These are phyloP conservation scores for Percopsis omiscomaycus DNA, from an alignment of 2,797 vertebrate species.

Conservation along the genomic window DNA sequence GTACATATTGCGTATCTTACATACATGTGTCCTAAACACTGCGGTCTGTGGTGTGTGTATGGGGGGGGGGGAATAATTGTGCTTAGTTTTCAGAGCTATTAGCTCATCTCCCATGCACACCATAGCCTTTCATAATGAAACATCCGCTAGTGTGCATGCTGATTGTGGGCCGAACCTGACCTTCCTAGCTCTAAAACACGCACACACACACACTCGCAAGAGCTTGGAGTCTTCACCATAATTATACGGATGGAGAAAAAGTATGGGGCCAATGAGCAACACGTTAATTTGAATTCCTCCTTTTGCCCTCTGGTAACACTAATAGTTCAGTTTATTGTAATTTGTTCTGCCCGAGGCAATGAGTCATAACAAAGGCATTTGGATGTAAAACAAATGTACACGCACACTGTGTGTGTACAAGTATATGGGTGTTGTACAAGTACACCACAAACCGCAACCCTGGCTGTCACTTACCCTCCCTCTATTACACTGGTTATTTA, in stretches of 20 bases:
- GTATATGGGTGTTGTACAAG: background rate
- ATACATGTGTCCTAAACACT: conserved; percentile 6
- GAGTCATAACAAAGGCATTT: conserved; percentile 64
- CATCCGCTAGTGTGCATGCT: conserved; percentile 24
- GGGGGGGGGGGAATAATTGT: conserved; percentile 7
- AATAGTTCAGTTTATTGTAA: conserved; percentile 69
- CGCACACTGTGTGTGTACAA: background rate
- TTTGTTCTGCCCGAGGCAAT: conserved; percentile 67
- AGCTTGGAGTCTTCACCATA: conserved; percentile 38
- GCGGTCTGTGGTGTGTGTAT: background rate
- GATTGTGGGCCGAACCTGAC: conserved; percentile 53
- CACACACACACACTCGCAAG: conserved; percentile 16
- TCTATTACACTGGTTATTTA: too few relatives aligned
- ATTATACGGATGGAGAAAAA: conserved; percentile 62
- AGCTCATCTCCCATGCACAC: conserved; percentile 35
- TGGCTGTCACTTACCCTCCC: background rate
- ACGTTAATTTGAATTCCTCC: conserved; percentile 66
- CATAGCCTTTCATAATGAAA: conserved; percentile 64
- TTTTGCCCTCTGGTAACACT: conserved; percentile 60
- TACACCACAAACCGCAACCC: background rate
- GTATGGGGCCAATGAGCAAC: conserved; percentile 46
- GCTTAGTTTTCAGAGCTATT: conserved; percentile 5
- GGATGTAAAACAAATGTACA: conserved; percentile 67
- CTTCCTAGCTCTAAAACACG: conserved; percentile 32
- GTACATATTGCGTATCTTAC: background rate